Base-by-base conservation (phyloP, 1,140 invertebrate genomes). In the Drosophila chauvacae region DNA sequence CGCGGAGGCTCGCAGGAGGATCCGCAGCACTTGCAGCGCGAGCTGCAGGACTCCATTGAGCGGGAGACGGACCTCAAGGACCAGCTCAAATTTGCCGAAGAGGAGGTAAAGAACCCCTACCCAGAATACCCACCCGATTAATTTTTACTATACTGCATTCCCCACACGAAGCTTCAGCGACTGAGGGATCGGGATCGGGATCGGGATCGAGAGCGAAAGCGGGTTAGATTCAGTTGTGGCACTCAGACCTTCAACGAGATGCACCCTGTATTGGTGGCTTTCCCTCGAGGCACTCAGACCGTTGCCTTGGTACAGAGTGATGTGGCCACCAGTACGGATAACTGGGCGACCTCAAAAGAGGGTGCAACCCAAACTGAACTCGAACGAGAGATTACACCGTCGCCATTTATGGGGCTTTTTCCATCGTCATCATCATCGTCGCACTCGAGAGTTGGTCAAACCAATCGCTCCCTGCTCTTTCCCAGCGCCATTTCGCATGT, bases 41-140 rank as follows among this genome's bases (percentile, higher is more conserved):
- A 98, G 88, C 93, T 99, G 2, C 97, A 97, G 92, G 98, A 98
- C 93, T 96, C 97, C 10, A 93, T 98, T 51, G 98, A 99, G 93
- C 93, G 98, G 33, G 98, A 99, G 93, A 97, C 96, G 7, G 98
- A 99, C 93, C 93, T 99, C 0, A 95, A 97, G 72, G 97, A 98
- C 92, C 97, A 98, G 92, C 92, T 98, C 10, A 95, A 96, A 69
- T 98, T 97, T 92, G 95, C 97, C 30, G 97, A 98, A 93, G 97
- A 98, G 93, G 97, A 98, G 94, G 95, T 95, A 92, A 91, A 75
- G 18, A 26, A 33, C 14, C 9, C 16, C 1, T n/a, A 11, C 7
- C 3, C 39, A 14, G 14, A 18, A 26, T 10, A 23, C 9, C 16
- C 9, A 30, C 23, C 4, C 26, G 30, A 59, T 62, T 83, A 75